phyloP scores from a whole-genome alignment of 1,140 invertebrate species.

The Arion vulgaris region DNA sequence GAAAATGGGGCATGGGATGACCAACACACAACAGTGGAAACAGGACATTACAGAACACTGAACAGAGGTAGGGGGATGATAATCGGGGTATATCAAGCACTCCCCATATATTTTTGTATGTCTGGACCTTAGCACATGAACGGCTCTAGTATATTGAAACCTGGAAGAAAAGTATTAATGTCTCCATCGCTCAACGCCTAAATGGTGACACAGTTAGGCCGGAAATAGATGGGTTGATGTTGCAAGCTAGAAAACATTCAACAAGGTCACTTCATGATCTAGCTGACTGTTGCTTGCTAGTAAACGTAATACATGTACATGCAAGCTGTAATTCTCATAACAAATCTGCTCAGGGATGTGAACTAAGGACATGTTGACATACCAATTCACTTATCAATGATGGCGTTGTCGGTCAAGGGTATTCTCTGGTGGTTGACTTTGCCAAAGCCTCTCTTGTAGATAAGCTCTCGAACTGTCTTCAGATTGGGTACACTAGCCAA shows the following conservation, averaged over 20 bases:
- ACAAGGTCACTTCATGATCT: conserved; percentile 13
- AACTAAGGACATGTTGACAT: too few relatives aligned
- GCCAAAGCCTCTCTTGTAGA: conserved; percentile 98
- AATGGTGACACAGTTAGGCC: neutral
- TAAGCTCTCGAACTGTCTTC: conserved; percentile 94
- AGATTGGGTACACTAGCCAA: conserved; percentile 86
- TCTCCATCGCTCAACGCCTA: conserved; percentile 8
- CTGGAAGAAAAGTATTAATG: neutral
- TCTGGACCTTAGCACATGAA: too few relatives aligned
- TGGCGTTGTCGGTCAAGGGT: conserved; percentile 93
- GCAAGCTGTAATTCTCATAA: too few relatives aligned
- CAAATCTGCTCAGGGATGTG: too few relatives aligned
- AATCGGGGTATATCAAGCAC: too few relatives aligned
- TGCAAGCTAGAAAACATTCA: conserved; percentile 28
- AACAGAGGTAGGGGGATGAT: too few relatives aligned
- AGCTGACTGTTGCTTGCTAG: conserved; percentile 29
- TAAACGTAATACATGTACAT: too few relatives aligned
- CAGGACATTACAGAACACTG: too few relatives aligned
- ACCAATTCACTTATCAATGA: conserved; percentile 83
- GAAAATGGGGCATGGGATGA: too few relatives aligned
- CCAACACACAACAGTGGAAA: too few relatives aligned
- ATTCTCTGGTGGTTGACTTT: conserved; percentile 90
- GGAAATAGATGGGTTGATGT: conserved; percentile 28
- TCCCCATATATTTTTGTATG: too few relatives aligned
- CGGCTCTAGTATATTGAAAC: too few relatives aligned